Base-by-base conservation (phyloP, 2,888 invertebrate genomes). In the Linyphia triangularis region DNA sequence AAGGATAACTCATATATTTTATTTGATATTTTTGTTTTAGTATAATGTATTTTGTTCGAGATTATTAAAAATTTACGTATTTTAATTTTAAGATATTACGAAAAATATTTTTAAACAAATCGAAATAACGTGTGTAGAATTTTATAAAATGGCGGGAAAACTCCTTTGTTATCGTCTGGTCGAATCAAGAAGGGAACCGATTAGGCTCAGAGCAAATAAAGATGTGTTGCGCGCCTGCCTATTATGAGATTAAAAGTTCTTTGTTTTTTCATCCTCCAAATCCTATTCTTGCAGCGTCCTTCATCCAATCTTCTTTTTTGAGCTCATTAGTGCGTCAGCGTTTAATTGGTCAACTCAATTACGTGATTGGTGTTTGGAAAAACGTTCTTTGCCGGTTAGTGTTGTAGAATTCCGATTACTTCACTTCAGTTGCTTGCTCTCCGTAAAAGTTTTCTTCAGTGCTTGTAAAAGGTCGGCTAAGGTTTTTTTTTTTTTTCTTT, bases 261-360 rank as follows among this genome's bases (percentile, higher is more conserved):
- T 51, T 57, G 26, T 63, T 63, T 77, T 65, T 19, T 75, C 75
- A 19, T 2, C 24, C 19, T 77, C 63, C 57, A 26, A n/a, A 77
- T 77, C 37, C 37, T 22, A 51, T 78, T 79, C 79, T 79, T 51
- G n/a, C 22, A 16, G 19, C 22, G 51, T 43, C 33, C 67, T 67
- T 65, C 63, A 10, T n/a, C 59, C 22, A 59, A 28, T 40, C 40
- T 63, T 30, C 30, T 79, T 79, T 67, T 65, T 79, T 67, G 51
- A 43, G 51, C 79, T 79, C 79, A 67, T 79, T 79, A 79, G 51
- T 10, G 79, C 43, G 79, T 51, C 33, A 51, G 28, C 40, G 67
- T 79, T 79, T 79, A 79, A 79, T 79, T 79, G 79, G 79, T 79
- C 79, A 79, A 79, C 79, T 79, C 79, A 79, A 79, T 79, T 79